A percentile compares a stretch with the other conserved stretches of the same genome.
These are phyloP conservation scores for Brachionichthys hirsutus DNA, from an alignment of 2,113 vertebrate species.

Conservation along the genomic window DNA sequence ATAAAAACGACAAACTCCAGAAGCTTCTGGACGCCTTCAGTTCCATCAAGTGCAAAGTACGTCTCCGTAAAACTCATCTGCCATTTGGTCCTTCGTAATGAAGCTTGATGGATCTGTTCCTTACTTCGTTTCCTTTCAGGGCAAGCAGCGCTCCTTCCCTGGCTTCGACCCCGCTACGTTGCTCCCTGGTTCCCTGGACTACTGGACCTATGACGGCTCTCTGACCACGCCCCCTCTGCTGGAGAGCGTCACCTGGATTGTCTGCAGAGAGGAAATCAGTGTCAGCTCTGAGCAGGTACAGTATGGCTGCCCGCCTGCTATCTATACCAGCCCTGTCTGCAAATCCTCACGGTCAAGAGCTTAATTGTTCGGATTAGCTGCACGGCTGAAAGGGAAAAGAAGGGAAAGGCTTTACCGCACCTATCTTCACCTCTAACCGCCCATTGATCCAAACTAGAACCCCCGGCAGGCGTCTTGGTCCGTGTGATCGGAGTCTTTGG, in stretches of 20 bases:
- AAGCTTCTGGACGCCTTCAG: slow-evolving; percentile 81
- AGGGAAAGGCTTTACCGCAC: no score
- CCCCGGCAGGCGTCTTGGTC: neutral
- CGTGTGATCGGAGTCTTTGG: slow-evolving; percentile 2
- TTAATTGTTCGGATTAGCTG: slow-evolving; percentile 48
- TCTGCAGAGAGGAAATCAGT: slow-evolving; percentile 86
- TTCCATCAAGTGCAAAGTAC: slow-evolving; percentile 86
- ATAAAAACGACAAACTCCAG: slow-evolving; percentile 79
- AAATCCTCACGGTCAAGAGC: slow-evolving; percentile 45
- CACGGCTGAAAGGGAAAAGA: no score
- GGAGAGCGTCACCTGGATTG: slow-evolving; percentile 92
- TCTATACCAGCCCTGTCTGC: slow-evolving; percentile 34
- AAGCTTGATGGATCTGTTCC: neutral
- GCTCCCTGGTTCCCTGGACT: slow-evolving; percentile 84
- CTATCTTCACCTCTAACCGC: neutral
- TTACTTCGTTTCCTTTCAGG: slow-evolving; percentile 67
- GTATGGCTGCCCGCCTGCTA: slow-evolving; percentile 16
- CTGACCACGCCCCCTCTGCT: slow-evolving; percentile 93
- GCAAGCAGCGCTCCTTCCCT: slow-evolving; percentile 79
- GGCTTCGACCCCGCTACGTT: slow-evolving; percentile 83
- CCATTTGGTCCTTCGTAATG: neutral
- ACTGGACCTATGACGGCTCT: slow-evolving; percentile 92
- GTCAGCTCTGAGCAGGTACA: slow-evolving; percentile 87
- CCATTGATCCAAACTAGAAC: slow-evolving; percentile 10
- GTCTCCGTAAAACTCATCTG: slow-evolving; percentile 4